A percentile compares a stretch with the other conserved stretches of the same genome.
Conservation (phyloP, 2,888 invertebrate species). For the Acronicta leporina region DNA sequence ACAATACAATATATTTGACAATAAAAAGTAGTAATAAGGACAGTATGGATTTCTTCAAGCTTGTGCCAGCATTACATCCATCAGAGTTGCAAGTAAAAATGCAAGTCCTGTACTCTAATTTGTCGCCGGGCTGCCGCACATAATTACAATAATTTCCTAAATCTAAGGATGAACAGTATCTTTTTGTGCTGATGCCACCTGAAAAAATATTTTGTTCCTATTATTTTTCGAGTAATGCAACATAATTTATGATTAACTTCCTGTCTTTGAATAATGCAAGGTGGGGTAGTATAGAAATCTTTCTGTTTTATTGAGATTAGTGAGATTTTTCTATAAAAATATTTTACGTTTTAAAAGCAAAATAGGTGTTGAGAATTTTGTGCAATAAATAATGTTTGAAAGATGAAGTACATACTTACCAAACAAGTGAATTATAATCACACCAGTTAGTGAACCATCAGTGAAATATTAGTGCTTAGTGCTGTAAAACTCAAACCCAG, state of each 20-base stretch:
- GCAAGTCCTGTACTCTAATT: conserved; percentile 95
- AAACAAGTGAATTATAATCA: conserved; percentile 5
- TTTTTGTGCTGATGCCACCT: conserved; percentile 96
- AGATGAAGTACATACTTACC: conserved; percentile 41
- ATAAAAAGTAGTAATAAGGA: conserved; percentile 54
- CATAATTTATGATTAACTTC: no score
- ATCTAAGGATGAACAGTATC: conserved; percentile 96
- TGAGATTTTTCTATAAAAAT: no score
- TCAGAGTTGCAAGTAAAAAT: conserved; percentile 95
- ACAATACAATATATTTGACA: conserved; percentile 48
- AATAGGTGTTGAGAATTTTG: no score
- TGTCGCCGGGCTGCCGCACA: conserved; percentile 95
- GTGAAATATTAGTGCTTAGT: conserved; percentile 52
- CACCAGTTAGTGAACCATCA: conserved; percentile 43
- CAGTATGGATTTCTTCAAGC: conserved; percentile 60
- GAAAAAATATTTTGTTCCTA: conserved; percentile 57
- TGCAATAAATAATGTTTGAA: no score
- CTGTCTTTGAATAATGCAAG: no score
- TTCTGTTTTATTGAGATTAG: no score
- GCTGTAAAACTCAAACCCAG: conserved; percentile 62
- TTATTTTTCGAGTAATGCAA: no score
- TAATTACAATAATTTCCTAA: conserved; percentile 97
- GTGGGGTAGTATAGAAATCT: no score
- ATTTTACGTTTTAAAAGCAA: no score
- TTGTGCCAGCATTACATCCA: conserved; percentile 93